phyloP scores from a whole-genome alignment of 2,113 vertebrate genomes.

The Aegithalos caudatus region DNA sequence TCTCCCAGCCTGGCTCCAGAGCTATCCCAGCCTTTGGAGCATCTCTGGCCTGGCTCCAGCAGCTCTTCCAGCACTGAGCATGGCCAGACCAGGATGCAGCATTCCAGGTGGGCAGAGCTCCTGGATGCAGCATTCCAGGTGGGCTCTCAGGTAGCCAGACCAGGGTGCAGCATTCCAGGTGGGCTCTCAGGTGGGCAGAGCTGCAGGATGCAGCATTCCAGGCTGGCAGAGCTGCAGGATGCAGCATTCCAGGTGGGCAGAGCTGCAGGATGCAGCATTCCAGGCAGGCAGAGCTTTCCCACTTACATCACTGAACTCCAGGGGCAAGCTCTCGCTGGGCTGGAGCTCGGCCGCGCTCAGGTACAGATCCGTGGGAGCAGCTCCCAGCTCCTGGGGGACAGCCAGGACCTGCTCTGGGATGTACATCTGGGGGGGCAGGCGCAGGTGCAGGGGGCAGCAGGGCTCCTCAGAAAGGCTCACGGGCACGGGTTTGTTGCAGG shows the following conservation, averaged over 20 bases:
- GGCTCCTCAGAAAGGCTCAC: constrained; percentile 90
- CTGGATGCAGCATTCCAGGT: no score
- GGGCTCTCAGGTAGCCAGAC: no score
- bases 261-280: no score
- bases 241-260: background rate
- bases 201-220: background rate
- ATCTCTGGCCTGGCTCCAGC: background rate
- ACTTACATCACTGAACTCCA: constrained; percentile 96
- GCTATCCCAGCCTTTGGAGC: background rate
- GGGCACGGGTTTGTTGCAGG: constrained; percentile 87
- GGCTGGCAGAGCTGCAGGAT: no score
- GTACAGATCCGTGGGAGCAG: constrained; percentile 85
- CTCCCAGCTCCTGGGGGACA: constrained; percentile 79
- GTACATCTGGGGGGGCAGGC: constrained; percentile 88
- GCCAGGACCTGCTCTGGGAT: constrained; percentile 85
- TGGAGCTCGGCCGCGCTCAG: constrained; percentile 95
- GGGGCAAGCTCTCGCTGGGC: constrained; percentile 90
- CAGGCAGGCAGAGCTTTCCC: background rate
- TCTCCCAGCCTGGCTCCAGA: background rate
- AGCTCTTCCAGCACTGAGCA: no score
- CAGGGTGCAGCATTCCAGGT: no score
- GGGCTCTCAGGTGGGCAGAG: no score
- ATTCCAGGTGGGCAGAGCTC: no score
- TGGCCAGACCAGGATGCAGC: no score
- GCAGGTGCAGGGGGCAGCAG: constrained; percentile 89